These are phyloP conservation scores for Epistrophella euchroma DNA, from an alignment of 2,888 invertebrate species.

Conservation along the genomic window DNA sequence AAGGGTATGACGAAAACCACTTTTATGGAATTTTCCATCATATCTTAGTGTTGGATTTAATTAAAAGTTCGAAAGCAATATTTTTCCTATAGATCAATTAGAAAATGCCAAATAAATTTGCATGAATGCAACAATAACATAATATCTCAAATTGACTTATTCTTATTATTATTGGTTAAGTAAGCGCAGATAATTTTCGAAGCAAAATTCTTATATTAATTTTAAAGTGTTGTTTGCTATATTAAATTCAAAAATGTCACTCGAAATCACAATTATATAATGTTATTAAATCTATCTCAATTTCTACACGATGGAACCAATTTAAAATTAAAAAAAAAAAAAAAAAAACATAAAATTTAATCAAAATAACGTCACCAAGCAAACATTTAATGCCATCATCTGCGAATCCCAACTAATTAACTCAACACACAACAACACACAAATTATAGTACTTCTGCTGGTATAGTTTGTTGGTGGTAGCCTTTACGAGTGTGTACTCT, in stretches of 20 bases:
- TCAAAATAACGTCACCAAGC: constrained; percentile 21
- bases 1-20: too few relatives aligned
- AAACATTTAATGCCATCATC: constrained; percentile 36
- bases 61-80: too few relatives aligned
- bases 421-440: constrained; percentile 3
- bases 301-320: constrained; percentile 3
- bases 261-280: constrained; percentile 12
- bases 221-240: background rate
- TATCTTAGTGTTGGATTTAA: too few relatives aligned
- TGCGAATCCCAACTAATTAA: constrained; percentile 34
- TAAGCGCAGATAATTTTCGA: too few relatives aligned
- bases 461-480: background rate
- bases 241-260: background rate
- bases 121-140: too few relatives aligned
- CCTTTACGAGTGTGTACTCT: background rate
- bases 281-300: constrained; percentile 11
- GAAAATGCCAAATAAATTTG: too few relatives aligned
- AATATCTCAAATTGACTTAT: too few relatives aligned
- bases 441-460: background rate
- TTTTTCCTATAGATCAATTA: too few relatives aligned
- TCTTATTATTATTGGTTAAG: too few relatives aligned
- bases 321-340: background rate
- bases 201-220: background rate
- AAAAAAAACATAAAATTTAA: background rate
- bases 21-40: too few relatives aligned